Evolutionary conservation across 2,888 invertebrate genomes (phyloP).

Genomic region (Tupiocoris notatus): DNA sequence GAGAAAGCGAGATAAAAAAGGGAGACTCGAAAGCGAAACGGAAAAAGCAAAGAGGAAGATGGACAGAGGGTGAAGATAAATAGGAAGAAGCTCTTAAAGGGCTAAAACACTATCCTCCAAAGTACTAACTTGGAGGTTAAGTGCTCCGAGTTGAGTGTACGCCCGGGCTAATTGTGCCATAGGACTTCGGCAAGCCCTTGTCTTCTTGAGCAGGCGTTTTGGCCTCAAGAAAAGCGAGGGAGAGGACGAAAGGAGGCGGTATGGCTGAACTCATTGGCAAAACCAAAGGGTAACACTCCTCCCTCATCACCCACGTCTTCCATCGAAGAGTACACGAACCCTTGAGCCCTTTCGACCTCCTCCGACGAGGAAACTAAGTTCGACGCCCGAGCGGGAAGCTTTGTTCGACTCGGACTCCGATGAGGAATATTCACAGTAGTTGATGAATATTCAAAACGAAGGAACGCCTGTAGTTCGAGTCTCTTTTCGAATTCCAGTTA

Average conservation of each 20-base stretch:
- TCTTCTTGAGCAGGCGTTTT: neutral
- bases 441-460: neutral
- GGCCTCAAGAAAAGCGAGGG: too few species aligned
- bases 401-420: neutral
- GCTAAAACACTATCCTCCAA: constrained; percentile 20
- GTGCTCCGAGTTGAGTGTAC: neutral
- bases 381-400: neutral
- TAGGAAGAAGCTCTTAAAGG: constrained; percentile 23
- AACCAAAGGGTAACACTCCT: constrained; percentile 11
- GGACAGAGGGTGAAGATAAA: neutral
- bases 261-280: constrained; percentile 21
- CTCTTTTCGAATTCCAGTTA: too few species aligned
- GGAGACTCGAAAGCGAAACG: neutral
- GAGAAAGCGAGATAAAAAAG: neutral
- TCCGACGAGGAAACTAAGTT: neutral
- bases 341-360: neutral
- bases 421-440: neutral
- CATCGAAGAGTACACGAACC: neutral
- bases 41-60: neutral
- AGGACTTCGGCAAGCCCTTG: constrained; percentile 1
- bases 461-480: too few species aligned
- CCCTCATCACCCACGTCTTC: neutral
- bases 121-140: constrained; percentile 26
- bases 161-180: constrained; percentile 20
- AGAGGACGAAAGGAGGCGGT: constrained; percentile 3